Evolutionary conservation across 2,113 vertebrate species (phyloP).

Genomic region (Chauna torquata): DNA sequence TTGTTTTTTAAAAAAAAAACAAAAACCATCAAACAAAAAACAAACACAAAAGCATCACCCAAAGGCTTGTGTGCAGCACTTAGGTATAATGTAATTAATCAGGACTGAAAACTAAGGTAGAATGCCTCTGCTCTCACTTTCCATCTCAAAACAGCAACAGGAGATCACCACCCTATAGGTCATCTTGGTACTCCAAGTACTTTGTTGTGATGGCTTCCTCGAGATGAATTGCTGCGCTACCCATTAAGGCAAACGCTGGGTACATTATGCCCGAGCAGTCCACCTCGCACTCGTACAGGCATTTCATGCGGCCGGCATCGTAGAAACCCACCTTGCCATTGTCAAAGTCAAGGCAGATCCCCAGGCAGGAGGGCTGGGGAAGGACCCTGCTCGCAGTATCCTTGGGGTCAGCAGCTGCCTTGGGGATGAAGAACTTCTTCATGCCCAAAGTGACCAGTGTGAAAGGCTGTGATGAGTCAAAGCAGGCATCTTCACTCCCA

Average conservation of each 20-base stretch:
- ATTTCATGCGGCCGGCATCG: conserved; percentile 87
- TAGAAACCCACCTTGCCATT: conserved; percentile 90
- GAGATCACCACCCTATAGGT: conserved; percentile 21
- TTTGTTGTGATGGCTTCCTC: conserved; percentile 83
- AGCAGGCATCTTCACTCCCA: conserved; percentile 91
- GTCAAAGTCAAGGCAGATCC: conserved; percentile 92
- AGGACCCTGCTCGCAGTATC: conserved; percentile 83
- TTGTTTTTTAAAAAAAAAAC: background rate
- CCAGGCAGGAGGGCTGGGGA: conserved; percentile 86
- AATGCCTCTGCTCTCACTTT: background rate
- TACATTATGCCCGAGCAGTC: conserved; percentile 94
- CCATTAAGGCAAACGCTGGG: conserved; percentile 94
- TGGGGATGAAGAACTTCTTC: conserved; percentile 94
- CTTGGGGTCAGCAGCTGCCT: conserved; percentile 73
- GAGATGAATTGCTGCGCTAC: conserved; percentile 86
- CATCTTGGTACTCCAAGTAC: conserved; percentile 75
- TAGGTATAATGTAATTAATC: conserved; percentile 32
- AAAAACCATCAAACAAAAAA: background rate
- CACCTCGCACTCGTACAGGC: conserved; percentile 91
- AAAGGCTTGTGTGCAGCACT: conserved; percentile 2
- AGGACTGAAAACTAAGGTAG: conserved; percentile 12
- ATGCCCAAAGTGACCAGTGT: conserved; percentile 92
- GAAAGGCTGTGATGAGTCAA: conserved; percentile 89
- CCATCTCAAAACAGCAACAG: background rate
- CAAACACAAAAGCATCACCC: background rate